phyloP scores from a whole-genome alignment of 2,113 vertebrate species.

The Redunca redunca region DNA sequence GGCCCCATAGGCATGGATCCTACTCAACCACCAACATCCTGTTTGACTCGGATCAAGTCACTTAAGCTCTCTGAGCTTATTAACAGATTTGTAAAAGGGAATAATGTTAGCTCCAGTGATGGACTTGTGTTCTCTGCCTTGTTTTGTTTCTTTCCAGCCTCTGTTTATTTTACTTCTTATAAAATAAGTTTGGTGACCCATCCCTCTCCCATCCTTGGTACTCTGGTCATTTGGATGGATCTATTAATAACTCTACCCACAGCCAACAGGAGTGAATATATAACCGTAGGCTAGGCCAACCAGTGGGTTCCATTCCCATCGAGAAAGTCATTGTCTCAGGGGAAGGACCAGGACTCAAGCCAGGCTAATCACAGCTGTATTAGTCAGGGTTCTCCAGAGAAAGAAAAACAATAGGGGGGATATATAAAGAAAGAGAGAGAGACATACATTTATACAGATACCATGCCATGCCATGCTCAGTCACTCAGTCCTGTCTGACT shows the following conservation, averaged over 20 bases:
- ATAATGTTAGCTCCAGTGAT: too few relatives aligned
- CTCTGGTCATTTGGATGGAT: too few relatives aligned
- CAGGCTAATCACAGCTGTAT: neutral
- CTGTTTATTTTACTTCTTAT: neutral
- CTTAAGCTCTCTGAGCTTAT: neutral
- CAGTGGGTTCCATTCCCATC: neutral
- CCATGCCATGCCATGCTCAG: neutral
- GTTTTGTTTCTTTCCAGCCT: neutral
- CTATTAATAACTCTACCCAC: neutral
- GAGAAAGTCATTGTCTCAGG: neutral
- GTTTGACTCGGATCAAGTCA: neutral
- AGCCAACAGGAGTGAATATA: neutral
- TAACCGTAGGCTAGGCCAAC: neutral
- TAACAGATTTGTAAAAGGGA: neutral
- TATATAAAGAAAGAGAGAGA: neutral
- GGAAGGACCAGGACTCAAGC: neutral
- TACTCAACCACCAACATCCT: neutral
- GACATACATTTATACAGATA: neutral
- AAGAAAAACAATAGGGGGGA: neutral
- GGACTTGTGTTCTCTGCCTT: neutral
- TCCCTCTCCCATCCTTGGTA: neutral
- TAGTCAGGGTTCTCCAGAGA: neutral
- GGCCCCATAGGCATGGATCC: neutral
- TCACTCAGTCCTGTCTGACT: neutral
- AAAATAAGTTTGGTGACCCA: neutral